Evolutionary conservation across 1,140 invertebrate species (phyloP).

Genomic region (Lasioglossum baleicum): DNA sequence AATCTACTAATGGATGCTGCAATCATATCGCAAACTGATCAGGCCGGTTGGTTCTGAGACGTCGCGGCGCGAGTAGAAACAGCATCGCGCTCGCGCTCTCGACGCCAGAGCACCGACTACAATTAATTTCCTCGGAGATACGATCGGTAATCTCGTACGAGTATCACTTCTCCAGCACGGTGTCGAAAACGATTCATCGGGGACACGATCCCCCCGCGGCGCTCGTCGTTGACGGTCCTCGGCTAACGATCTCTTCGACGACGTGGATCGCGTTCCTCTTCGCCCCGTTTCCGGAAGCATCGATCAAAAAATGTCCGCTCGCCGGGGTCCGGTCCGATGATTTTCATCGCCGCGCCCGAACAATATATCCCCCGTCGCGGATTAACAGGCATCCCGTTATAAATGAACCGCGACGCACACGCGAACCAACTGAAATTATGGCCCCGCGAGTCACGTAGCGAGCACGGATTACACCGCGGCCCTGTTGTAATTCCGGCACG

Average conservation of each 20-base stretch:
- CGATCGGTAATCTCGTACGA: slow-evolving; percentile 1
- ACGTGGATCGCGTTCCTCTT: too few species aligned
- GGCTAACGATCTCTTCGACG: neutral
- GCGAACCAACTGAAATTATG: slow-evolving; percentile 25
- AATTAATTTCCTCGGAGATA: slow-evolving; percentile 21
- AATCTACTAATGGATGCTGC: neutral
- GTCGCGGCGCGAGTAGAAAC: neutral
- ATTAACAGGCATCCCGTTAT: slow-evolving; percentile 27
- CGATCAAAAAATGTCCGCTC: neutral
- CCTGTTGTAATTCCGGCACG: neutral
- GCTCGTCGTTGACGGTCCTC: neutral
- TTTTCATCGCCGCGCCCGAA: neutral
- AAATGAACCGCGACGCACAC: slow-evolving; percentile 34
- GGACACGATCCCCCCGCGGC: neutral
- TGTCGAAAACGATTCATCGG: slow-evolving; percentile 15
- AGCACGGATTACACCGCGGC: neutral
- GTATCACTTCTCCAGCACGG: neutral
- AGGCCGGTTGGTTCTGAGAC: neutral
- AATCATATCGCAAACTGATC: neutral
- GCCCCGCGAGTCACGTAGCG: neutral
- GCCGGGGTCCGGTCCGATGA: neutral
- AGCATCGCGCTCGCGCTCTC: too few species aligned
- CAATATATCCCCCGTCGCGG: neutral
- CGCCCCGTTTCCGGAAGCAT: neutral
- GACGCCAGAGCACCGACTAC: neutral